Conservation (phyloP, 2,797 vertebrate genomes). For the Ispidina picta region DNA sequence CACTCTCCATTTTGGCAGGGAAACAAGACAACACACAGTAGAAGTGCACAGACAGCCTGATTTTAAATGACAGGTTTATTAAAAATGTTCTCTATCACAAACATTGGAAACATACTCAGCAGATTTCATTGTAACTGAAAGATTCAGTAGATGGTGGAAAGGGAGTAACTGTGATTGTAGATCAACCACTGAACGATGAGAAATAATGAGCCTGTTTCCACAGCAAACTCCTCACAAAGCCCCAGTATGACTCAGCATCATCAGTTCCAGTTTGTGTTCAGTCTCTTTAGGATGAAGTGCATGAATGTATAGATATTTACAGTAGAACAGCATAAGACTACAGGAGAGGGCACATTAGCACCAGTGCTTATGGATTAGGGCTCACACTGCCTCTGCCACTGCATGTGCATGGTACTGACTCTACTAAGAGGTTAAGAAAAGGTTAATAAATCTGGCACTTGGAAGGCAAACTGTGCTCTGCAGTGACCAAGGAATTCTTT, state of each 20-base stretch:
- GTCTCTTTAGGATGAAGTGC: background rate
- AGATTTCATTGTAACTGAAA: slow-evolving; percentile 41
- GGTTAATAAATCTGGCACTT: slow-evolving; percentile 67
- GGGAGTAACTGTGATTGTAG: background rate
- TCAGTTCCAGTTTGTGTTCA: background rate
- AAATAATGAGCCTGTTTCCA: background rate
- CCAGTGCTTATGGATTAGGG: slow-evolving; percentile 44
- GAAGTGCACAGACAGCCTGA: background rate
- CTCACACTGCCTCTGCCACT: background rate
- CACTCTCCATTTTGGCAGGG: background rate
- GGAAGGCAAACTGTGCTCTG: slow-evolving; percentile 65
- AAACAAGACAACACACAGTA: background rate
- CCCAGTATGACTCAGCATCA: background rate
- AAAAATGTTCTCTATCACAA: slow-evolving; percentile 65
- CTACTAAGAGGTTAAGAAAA: slow-evolving; percentile 27
- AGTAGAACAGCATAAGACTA: background rate
- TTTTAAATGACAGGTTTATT: slow-evolving; percentile 69
- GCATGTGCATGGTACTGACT: slow-evolving; percentile 11
- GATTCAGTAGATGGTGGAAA: background rate
- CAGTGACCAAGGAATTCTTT: slow-evolving; percentile 14
- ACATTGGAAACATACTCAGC: slow-evolving; percentile 41
- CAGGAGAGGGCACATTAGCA: slow-evolving; percentile 63
- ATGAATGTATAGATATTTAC: slow-evolving; percentile 12
- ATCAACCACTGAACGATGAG: background rate
- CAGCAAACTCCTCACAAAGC: background rate